Evolutionary conservation across 2,113 vertebrate species (phyloP).

Genomic region (Rafetus swinhoei): DNA sequence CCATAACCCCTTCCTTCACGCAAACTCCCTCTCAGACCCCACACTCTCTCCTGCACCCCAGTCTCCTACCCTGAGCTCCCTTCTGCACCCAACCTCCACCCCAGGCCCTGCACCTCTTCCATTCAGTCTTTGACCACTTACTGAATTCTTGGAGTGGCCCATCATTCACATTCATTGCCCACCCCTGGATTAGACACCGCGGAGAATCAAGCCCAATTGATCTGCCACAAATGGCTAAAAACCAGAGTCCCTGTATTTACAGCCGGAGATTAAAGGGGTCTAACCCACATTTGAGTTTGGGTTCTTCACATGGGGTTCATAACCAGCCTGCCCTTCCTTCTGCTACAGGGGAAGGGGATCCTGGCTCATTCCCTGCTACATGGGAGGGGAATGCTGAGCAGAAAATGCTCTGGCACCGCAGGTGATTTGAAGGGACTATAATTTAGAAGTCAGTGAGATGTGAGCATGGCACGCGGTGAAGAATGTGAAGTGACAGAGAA

Average conservation of each 20-base stretch:
- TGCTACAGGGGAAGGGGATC: not conserved
- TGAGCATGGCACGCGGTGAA: not conserved
- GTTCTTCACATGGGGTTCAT: not conserved
- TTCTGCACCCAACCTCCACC: too few relatives aligned
- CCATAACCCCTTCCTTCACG: too few relatives aligned
- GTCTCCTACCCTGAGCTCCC: too few relatives aligned
- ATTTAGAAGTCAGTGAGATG: not conserved
- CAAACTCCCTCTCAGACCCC: too few relatives aligned
- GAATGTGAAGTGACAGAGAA: not conserved
- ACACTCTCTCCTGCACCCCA: too few relatives aligned
- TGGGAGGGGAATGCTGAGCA: not conserved
- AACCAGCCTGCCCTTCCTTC: not conserved
- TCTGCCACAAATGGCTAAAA: not conserved
- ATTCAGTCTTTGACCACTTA: too few relatives aligned
- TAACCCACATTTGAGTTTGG: accelerated
- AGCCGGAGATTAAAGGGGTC: not conserved
- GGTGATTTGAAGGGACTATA: not conserved
- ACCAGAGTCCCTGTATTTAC: accelerated
- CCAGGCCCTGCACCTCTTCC: too few relatives aligned
- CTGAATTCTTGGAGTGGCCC: too few relatives aligned
- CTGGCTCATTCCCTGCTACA: not conserved
- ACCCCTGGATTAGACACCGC: not conserved
- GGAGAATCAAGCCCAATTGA: not conserved
- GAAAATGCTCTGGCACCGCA: not conserved
- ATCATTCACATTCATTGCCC: too few relatives aligned